A percentile compares a stretch with the other conserved stretches of the same genome.
phyloP scores from a whole-genome alignment of 2,113 vertebrate genomes.

The Vulpes lagopus region DNA sequence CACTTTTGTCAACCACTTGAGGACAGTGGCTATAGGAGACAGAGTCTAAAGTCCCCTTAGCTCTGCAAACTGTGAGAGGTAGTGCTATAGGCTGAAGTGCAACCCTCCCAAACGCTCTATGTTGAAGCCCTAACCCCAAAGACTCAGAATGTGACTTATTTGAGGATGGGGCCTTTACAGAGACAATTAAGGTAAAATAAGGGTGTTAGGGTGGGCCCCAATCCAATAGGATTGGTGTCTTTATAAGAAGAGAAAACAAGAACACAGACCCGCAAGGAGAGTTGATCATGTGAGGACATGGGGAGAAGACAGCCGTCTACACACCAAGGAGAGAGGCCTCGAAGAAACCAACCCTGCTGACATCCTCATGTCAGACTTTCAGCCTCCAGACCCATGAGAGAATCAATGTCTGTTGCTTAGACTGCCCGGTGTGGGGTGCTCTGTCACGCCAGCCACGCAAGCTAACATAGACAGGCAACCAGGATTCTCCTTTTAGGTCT shows the following conservation, averaged over 20 bases:
- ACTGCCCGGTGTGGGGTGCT: rapidly evolving
- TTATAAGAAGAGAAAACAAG: not conserved
- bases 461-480: not conserved
- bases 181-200: not conserved
- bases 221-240: not conserved
- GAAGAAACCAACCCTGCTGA: not conserved
- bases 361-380: no score
- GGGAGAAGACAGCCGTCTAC: rapidly evolving
- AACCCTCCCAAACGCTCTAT: not conserved
- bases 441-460: rapidly evolving
- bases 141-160: not conserved
- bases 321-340: not conserved
- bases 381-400: not conserved
- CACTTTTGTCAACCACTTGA: not conserved
- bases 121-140: not conserved
- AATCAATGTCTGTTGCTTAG: not conserved
- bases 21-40: not conserved
- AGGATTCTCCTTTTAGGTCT: not conserved
- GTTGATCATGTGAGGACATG: rapidly evolving
- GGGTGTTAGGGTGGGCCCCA: not conserved
- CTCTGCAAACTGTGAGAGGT: not conserved
- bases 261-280: not conserved
- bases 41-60: not conserved
- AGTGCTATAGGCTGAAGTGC: not conserved
- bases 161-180: not conserved